A percentile compares a stretch with the other conserved stretches of the same genome.
Conservation (phyloP, 2,888 invertebrate species). For the Microplitis manilae region DNA sequence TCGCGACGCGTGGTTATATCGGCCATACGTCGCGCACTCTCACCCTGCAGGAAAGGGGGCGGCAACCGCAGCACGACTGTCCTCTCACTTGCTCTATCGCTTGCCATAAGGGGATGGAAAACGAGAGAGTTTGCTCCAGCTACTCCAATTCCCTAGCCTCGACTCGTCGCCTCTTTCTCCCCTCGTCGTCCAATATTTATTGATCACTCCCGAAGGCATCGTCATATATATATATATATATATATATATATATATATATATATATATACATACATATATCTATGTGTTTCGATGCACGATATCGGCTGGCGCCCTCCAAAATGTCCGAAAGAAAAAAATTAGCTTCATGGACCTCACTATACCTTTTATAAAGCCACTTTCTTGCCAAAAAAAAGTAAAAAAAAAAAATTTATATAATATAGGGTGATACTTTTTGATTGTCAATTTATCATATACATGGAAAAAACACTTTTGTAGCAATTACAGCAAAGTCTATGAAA, state of each 20-base stretch:
- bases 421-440: neutral
- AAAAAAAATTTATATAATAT: neutral
- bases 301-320: constrained; percentile 47
- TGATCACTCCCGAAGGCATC: constrained; percentile 70
- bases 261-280: neutral
- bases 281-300: constrained; percentile 37
- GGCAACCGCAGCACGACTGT: constrained; percentile 71
- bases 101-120: constrained; percentile 39
- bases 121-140: constrained; percentile 43
- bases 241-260: neutral
- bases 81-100: constrained; percentile 52
- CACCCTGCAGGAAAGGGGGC: constrained; percentile 62
- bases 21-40: constrained; percentile 67
- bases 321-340: constrained; percentile 47
- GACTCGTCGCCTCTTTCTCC: constrained; percentile 54
- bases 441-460: neutral
- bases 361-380: constrained; percentile 50
- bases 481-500: no score
- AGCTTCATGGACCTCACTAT: constrained; percentile 48
- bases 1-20: constrained; percentile 64
- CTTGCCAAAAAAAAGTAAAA: constrained; percentile 17
- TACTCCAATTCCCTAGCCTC: constrained; percentile 48
- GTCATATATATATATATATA: constrained; percentile 45
- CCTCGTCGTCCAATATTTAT: constrained; percentile 71
- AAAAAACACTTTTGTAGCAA: no score